These are phyloP conservation scores for Bursaphelenchus okinawaensis DNA, from an alignment of 2,888 invertebrate genomes.

Conservation along the genomic window DNA sequence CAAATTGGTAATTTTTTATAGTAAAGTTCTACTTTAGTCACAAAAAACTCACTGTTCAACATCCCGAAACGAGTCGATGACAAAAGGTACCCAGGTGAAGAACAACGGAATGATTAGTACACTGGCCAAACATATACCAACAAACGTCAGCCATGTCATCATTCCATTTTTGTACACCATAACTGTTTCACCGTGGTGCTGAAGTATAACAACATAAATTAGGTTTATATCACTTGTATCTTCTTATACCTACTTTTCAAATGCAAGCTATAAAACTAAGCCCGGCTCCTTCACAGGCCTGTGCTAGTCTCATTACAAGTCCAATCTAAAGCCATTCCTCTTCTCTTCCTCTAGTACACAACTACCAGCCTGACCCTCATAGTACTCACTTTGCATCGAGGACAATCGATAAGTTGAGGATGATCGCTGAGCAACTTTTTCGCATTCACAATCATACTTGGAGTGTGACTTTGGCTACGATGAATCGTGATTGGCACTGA, in stretches of 20 bases:
- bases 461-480: conserved; percentile 50
- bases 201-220: conserved; percentile 7
- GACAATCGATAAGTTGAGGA: conserved; percentile 53
- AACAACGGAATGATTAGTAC: conserved; percentile 52
- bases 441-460: conserved; percentile 54
- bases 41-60: conserved; percentile 37
- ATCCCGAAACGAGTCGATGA: conserved; percentile 52
- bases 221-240: too few relatives aligned
- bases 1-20: too few relatives aligned
- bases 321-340: not conserved
- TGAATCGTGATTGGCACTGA: conserved; percentile 33
- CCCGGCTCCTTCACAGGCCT: too few relatives aligned
- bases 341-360: not conserved
- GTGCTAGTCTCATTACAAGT: too few relatives aligned
- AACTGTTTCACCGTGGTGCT: conserved; percentile 55
- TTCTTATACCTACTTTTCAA: too few relatives aligned
- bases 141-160: conserved; percentile 51
- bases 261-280: too few relatives aligned
- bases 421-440: conserved; percentile 54
- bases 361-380: too few relatives aligned
- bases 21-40: not conserved
- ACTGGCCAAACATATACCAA: conserved; percentile 48
- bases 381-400: conserved; percentile 45
- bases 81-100: conserved; percentile 56
- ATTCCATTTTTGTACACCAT: conserved; percentile 51